phyloP scores from a whole-genome alignment of 1,140 invertebrate genomes.

The Saccostrea echinata region DNA sequence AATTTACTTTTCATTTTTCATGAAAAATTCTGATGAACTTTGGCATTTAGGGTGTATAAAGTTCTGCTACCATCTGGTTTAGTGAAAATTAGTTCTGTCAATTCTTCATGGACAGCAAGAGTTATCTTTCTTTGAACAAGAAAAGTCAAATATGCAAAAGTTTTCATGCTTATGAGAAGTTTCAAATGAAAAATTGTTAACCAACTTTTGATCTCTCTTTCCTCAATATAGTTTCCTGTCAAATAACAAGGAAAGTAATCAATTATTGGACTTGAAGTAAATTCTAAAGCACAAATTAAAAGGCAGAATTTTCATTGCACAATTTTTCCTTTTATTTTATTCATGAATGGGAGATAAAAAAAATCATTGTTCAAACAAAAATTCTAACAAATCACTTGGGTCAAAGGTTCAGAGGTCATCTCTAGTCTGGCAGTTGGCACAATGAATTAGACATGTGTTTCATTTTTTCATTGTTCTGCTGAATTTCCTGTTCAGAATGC shows the following conservation, averaged over 20 bases:
- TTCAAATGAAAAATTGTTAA: not conserved
- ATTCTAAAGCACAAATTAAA: not conserved
- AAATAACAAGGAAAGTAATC: not conserved
- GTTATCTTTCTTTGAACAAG: slow-evolving; percentile 1
- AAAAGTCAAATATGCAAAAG: not conserved
- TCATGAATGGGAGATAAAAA: not conserved
- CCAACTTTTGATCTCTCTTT: not conserved
- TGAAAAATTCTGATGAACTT: not conserved
- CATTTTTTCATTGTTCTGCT: slow-evolving; percentile 30
- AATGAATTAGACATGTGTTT: slow-evolving; percentile 36
- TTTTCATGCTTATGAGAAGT: not conserved
- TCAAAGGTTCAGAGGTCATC: not conserved
- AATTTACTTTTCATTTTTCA: slow-evolving; percentile 22
- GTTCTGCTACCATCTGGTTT: slow-evolving; percentile 22
- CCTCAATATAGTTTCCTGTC: not conserved
- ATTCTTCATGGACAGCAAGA: not conserved
- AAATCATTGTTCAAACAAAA: not conserved
- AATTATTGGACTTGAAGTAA: not conserved
- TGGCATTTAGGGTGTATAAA: slow-evolving; percentile 20
- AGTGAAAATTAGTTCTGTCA: not conserved
- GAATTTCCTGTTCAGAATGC: slow-evolving; percentile 18
- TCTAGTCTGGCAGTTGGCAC: not conserved
- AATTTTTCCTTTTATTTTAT: not conserved
- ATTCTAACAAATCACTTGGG: not conserved
- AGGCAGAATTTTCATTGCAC: not conserved